Base-by-base conservation (phyloP, 2,113 vertebrate genomes). In the Montifringilla adamsi region DNA sequence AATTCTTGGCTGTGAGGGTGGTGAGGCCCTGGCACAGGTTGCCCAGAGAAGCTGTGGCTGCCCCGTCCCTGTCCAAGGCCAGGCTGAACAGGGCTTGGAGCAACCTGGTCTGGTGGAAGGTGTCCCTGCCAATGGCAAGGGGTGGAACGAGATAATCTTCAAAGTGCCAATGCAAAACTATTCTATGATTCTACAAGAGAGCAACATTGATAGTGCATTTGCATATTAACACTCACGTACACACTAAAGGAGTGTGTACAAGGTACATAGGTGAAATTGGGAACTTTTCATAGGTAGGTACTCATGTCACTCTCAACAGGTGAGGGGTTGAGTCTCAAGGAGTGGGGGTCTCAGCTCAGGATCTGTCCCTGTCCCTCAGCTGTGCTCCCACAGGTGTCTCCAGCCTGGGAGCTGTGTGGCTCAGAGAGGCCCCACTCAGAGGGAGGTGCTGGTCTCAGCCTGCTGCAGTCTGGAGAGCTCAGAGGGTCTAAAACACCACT, bases 1-100 rank as follows among this genome's bases (percentile, higher is more conserved):
- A 47, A 10, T 47, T 62, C 17, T 2, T 35, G 4, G 1, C n/a
- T 13, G n/a, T 49, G 41, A 69, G 35, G 26, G 55, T 13, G 17
- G 1, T 0, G 24, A 41, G 47, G 21, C 9, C 24, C 17, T 19
- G 47, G 53, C 62, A 31, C 7, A 41, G 26, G 7, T 0, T 62
- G 13, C 9, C 8, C 79, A 13, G 47, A 35, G 46, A 3, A 52
- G 52, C 60, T 53, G 53, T 4, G n/a, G 55, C 28, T 55, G 62
- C 8, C 6, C 11, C 41, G 5, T 19, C 47, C 11, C 24, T 68
- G 11, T 22, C 0, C 26, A 55, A 62, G 30, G 26, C 10, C 46
- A 4, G 4, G 8, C 0, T 35, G n/a, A 26, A 62, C 4, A 7
- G 28, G 24, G 11, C 14, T 47, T 47, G 11, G 63, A 55, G 47